Conservation (phyloP, 2,113 vertebrate species). For the Tretioscincus oriximinensis region DNA sequence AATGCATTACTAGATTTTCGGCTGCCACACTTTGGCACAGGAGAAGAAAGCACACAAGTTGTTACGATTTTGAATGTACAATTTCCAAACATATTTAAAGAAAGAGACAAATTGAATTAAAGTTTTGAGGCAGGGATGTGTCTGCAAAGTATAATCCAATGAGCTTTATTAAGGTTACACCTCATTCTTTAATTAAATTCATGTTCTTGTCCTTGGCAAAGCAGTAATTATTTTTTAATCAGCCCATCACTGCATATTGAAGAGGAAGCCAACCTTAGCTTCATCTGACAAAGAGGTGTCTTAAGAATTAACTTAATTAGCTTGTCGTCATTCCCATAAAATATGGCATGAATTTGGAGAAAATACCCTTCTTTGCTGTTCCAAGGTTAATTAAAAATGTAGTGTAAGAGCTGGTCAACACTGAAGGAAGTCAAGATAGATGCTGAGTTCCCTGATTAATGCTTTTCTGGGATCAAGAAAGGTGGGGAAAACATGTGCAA, state of each 20-base stretch:
- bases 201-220: constrained; percentile 78
- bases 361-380: constrained; percentile 63
- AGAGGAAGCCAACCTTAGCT: constrained; percentile 70
- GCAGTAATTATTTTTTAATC: constrained; percentile 85
- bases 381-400: constrained; percentile 79
- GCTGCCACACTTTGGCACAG: background rate
- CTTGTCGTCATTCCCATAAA: constrained; percentile 76
- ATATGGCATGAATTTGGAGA: constrained; percentile 69
- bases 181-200: constrained; percentile 81
- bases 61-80: background rate
- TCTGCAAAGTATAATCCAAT: constrained; percentile 52
- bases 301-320: constrained; percentile 84
- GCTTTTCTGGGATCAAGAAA: background rate
- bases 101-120: constrained; percentile 28
- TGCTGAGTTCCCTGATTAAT: background rate
- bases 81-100: constrained; percentile 25
- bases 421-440: constrained; percentile 31
- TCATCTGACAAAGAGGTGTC: constrained; percentile 76
- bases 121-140: constrained; percentile 51
- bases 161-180: constrained; percentile 75
- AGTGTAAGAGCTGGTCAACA: constrained; percentile 39
- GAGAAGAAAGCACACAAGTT: background rate
- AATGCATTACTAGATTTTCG: background rate
- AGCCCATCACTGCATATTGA: constrained; percentile 69
- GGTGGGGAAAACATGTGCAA: fast-evolving